Evolutionary conservation across 2,888 invertebrate species (phyloP), one percentile per base, ranked within the genome.

Genomic region (Pterostichus madidus): DNA sequence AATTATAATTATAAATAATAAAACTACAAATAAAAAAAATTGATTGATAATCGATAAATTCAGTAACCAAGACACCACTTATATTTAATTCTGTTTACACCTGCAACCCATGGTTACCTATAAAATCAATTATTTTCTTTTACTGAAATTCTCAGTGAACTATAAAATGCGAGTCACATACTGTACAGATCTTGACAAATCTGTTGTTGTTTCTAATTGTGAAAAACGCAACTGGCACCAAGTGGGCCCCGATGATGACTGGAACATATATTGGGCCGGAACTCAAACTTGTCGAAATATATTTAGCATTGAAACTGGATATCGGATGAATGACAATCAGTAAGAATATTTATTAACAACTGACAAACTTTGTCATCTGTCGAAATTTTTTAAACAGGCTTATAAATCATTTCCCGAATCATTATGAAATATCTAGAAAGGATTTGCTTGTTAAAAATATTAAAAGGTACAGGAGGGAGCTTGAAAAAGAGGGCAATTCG

Each of bases 191-290:
- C 93, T 97, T 87, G 98, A 98, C 87, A 98, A 98, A 89, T 98
- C 97, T 24, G 98, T 98, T 8, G 93, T 98, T 83, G 93, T 97
- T 76, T 96, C 95, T 86, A 98, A 97, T 90, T 98, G 98, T 88
- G 97, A 98, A 86, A 96, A 97, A 87, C 92, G 98, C 78, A 97
- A 97, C 10, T 98, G 98, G 98, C 90, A 92, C 7, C 95, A 96
- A 89, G 98, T 97, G 0, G 94, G 94, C 0, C 94, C 96, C 0
- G 97, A 98, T 86, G 98, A 97, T 87, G 97, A 98, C 86, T 98
- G 98, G 98, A 97, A 98, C 89, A 95, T 98, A 88, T 98, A 98
- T 89, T 98, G 98, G 98, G 96, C 98, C 2, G 96, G 95, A 83
- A 97, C 97, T 0, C 94, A 95, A 87, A 97, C 96, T n/a, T 97